These are phyloP conservation scores for Acromyrmex heyeri DNA, from an alignment of 1,140 invertebrate genomes.

Conservation along the genomic window DNA sequence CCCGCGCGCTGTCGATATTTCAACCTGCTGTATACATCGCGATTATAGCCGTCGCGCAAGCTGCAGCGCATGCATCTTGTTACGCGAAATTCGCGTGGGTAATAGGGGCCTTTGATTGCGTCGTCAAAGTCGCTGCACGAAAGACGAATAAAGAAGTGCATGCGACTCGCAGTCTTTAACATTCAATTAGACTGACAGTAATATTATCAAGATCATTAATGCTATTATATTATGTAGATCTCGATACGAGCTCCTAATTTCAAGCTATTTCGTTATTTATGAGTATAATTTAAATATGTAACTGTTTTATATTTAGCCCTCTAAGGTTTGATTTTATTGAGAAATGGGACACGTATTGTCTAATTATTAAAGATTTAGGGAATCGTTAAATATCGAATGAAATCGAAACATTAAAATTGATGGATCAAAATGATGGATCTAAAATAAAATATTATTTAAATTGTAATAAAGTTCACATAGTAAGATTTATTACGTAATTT, in stretches of 20 bases:
- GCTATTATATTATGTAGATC: background rate
- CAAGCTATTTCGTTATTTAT: too few relatives aligned
- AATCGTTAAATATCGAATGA: too few relatives aligned
- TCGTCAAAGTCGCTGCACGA: constrained; percentile 51
- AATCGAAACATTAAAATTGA: too few relatives aligned
- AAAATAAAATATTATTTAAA: too few relatives aligned
- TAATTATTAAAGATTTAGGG: too few relatives aligned
- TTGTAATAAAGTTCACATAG: too few relatives aligned
- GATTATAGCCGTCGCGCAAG: constrained; percentile 52
- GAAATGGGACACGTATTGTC: too few relatives aligned
- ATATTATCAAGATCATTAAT: background rate
- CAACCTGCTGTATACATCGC: constrained; percentile 41
- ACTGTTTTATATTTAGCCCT: too few relatives aligned
- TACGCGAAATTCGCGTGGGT: constrained; percentile 59
- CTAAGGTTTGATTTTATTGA: too few relatives aligned
- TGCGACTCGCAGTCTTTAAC: constrained; percentile 12
- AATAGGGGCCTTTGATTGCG: constrained; percentile 55
- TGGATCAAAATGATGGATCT: too few relatives aligned
- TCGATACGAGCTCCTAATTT: background rate
- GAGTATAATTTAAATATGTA: too few relatives aligned
- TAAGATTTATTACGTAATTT: too few relatives aligned
- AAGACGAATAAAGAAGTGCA: constrained; percentile 10
- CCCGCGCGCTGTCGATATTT: constrained; percentile 60
- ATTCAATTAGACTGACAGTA: constrained; percentile 18
- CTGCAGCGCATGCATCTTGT: constrained; percentile 58